phyloP scores from a whole-genome alignment of 2,113 vertebrate genomes.

The Sander lucioperca region DNA sequence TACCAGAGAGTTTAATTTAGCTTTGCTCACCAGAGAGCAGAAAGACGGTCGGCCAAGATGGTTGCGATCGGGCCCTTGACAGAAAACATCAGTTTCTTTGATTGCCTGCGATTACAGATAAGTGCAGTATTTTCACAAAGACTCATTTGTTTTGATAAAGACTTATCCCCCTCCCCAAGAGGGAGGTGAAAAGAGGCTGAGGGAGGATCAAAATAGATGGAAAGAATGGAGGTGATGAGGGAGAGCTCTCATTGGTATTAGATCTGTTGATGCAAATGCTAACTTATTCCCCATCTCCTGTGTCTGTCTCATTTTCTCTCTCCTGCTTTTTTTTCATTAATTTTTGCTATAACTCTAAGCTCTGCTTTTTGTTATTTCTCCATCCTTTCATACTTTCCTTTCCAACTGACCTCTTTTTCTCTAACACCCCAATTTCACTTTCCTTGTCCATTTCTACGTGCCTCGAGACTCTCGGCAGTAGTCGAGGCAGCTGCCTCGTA shows the following conservation, averaged over 20 bases:
- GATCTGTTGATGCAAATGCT: constrained; percentile 45
- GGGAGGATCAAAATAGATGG: constrained; percentile 17
- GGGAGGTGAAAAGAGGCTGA: constrained; percentile 46
- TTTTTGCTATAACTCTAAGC: constrained; percentile 1
- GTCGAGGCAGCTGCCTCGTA: constrained; percentile 11
- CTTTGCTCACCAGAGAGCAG: constrained; percentile 24
- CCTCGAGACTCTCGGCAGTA: constrained; percentile 11
- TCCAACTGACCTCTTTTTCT: background rate
- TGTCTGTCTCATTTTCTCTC: constrained; percentile 19
- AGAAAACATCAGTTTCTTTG: constrained; percentile 65
- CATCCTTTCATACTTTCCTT: background rate
- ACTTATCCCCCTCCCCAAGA: constrained; percentile 45
- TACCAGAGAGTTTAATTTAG: constrained; percentile 1
- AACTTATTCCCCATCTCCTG: constrained; percentile 40
- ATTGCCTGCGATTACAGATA: constrained; percentile 72
- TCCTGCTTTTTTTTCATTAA: background rate
- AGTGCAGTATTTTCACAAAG: constrained; percentile 69
- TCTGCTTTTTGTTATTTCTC: background rate
- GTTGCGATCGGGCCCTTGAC: constrained; percentile 45
- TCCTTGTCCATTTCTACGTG: constrained; percentile 8
- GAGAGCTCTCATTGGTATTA: constrained; percentile 48
- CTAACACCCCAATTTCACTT: constrained; percentile 7
- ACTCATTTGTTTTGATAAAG: constrained; percentile 74
- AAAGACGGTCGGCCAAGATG: constrained; percentile 40
- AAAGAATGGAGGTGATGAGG: constrained; percentile 12